Evolutionary conservation across 2,888 invertebrate genomes (phyloP).

Genomic region (Cremastinae sp.): DNA sequence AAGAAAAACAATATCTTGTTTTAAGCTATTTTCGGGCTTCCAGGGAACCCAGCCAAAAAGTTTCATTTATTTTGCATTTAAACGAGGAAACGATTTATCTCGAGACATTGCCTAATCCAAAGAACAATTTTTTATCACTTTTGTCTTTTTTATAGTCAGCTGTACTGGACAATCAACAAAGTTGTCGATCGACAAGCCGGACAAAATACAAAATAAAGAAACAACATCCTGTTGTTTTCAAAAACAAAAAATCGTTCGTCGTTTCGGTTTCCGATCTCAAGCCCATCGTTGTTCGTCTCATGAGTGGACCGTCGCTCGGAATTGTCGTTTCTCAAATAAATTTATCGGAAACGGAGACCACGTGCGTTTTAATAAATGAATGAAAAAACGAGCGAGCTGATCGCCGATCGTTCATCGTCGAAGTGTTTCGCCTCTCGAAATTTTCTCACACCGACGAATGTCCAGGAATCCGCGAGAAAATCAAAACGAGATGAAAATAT

Average conservation of each 20-base stretch:
- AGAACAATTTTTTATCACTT: conserved; percentile 9
- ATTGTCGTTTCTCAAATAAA: neutral
- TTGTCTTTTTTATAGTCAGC: neutral
- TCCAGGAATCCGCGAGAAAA: neutral
- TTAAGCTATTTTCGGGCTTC: too few species aligned
- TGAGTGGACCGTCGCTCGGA: neutral
- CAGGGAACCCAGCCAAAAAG: neutral
- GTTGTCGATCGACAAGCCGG: conserved; percentile 14
- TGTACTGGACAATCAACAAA: conserved; percentile 3
- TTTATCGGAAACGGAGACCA: conserved; percentile 37
- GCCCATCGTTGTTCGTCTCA: neutral
- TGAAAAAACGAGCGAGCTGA: neutral
- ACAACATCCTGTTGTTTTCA: neutral
- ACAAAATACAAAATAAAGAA: neutral
- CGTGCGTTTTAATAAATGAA: neutral
- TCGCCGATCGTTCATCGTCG: conserved; percentile 4
- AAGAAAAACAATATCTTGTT: too few species aligned
- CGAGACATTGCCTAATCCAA: neutral
- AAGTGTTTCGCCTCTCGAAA: neutral
- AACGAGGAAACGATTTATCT: neutral
- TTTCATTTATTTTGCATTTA: neutral
- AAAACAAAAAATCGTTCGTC: neutral
- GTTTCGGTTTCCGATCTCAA: neutral
- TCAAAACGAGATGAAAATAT: neutral
- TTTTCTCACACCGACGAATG: neutral